A percentile compares a stretch with the other conserved stretches of the same genome.
These are phyloP conservation scores for Seriola dumerili DNA, from an alignment of 2,113 vertebrate species.

Conservation along the genomic window DNA sequence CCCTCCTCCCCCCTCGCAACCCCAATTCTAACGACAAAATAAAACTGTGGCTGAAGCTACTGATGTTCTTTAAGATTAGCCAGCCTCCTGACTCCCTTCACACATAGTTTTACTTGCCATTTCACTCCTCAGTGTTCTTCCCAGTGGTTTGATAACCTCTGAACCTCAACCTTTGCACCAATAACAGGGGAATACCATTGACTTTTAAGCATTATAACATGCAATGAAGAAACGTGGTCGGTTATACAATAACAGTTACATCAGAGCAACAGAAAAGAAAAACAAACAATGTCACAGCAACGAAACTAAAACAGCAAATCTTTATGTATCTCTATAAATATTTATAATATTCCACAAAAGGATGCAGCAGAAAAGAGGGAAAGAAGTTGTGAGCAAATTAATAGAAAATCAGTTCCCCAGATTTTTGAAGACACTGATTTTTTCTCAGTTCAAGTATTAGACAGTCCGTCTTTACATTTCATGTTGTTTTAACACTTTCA, in stretches of 20 bases:
- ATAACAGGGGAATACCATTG: no score
- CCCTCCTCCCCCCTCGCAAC: slow-evolving; percentile 21
- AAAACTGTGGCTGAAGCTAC: slow-evolving; percentile 57
- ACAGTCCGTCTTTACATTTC: background rate
- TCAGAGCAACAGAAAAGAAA: background rate
- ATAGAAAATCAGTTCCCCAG: background rate
- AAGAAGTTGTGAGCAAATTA: no score
- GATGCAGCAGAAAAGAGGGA: background rate
- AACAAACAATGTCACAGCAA: background rate
- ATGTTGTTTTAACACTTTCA: no score
- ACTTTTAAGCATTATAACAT: background rate
- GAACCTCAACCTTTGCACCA: background rate
- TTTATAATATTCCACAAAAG: background rate
- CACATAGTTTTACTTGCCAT: slow-evolving; percentile 9
- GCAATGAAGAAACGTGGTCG: no score
- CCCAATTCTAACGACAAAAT: slow-evolving; percentile 68
- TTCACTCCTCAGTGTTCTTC: slow-evolving; percentile 15
- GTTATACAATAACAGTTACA: background rate
- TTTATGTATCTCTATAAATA: background rate
- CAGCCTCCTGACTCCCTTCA: slow-evolving; percentile 29
- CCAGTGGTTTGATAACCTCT: slow-evolving; percentile 24
- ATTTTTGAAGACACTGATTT: background rate
- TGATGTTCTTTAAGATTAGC: slow-evolving; percentile 59
- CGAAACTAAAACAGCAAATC: background rate
- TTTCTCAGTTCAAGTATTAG: background rate